These are phyloP conservation scores for Hemiscyllium ocellatum DNA, from an alignment of 2,113 vertebrate genomes.

Conservation along the genomic window DNA sequence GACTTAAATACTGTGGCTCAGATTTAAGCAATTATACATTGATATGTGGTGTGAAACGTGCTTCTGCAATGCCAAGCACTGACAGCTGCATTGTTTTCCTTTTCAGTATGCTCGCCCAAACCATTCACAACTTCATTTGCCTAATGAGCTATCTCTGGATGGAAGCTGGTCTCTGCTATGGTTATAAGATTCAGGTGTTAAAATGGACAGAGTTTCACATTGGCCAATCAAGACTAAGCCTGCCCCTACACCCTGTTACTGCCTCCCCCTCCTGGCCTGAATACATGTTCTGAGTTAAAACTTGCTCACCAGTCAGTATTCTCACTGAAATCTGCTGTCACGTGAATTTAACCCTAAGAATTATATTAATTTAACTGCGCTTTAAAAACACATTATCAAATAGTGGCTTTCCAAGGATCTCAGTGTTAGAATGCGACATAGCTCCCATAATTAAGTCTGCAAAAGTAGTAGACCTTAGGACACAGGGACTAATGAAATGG, in stretches of 20 bases:
- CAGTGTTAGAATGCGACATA: neutral
- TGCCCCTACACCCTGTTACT: too few species aligned
- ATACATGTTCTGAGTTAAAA: neutral
- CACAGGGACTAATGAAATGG: neutral
- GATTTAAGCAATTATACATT: neutral
- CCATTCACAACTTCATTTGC: neutral
- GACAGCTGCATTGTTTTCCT: neutral
- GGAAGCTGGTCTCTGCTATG: neutral
- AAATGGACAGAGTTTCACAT: neutral
- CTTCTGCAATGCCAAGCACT: neutral
- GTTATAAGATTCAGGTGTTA: neutral
- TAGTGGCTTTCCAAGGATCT: neutral
- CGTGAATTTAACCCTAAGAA: neutral
- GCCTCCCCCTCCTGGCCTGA: too few species aligned
- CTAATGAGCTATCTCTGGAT: neutral
- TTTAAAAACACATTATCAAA: neutral
- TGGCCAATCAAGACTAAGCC: neutral
- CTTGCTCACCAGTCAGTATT: neutral
- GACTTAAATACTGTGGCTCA: neutral
- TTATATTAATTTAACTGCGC: neutral
- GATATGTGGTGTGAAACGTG: neutral
- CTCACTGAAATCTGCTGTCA: neutral
- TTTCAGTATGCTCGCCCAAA: neutral
- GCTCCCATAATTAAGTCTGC: neutral
- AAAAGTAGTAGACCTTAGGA: neutral